A percentile compares a stretch with the other conserved stretches of the same genome.
These are phyloP conservation scores for Cyprinella venusta DNA, from an alignment of 2,797 vertebrate genomes.

Conservation along the genomic window DNA sequence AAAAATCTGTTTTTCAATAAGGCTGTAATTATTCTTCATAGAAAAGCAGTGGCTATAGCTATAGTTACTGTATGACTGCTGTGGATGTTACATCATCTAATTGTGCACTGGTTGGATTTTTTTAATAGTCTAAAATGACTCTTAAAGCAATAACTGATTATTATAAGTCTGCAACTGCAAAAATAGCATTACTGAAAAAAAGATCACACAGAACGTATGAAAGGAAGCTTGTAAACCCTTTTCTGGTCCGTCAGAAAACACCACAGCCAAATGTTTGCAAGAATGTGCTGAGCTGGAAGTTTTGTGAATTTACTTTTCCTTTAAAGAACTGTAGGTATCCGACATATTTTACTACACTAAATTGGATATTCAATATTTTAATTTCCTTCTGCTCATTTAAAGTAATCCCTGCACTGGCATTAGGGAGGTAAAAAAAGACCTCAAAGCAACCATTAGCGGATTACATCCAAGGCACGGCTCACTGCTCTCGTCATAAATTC, in stretches of 20 bases:
- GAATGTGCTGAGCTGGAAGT: neutral
- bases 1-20: neutral
- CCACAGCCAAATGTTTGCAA: neutral
- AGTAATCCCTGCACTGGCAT: conserved; percentile 1
- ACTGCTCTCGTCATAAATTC: conserved; percentile 16
- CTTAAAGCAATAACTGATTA: neutral
- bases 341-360: neutral
- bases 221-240: neutral
- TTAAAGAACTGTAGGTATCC: neutral
- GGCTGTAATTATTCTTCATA: neutral
- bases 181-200: neutral
- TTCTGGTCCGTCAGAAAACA: neutral
- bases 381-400: conserved; percentile 12
- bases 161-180: neutral
- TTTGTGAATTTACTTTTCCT: neutral
- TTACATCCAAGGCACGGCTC: neutral
- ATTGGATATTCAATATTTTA: conserved; percentile 6
- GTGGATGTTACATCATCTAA: conserved; percentile 27
- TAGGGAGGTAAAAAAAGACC: neutral
- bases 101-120: conserved; percentile 18
- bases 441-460: conserved; percentile 6
- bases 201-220: neutral
- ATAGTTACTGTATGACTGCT: neutral
- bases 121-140: neutral
- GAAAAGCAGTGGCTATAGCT: neutral